These are phyloP conservation scores for Danio tinwini DNA, from an alignment of 2,797 vertebrate species.

Conservation along the genomic window DNA sequence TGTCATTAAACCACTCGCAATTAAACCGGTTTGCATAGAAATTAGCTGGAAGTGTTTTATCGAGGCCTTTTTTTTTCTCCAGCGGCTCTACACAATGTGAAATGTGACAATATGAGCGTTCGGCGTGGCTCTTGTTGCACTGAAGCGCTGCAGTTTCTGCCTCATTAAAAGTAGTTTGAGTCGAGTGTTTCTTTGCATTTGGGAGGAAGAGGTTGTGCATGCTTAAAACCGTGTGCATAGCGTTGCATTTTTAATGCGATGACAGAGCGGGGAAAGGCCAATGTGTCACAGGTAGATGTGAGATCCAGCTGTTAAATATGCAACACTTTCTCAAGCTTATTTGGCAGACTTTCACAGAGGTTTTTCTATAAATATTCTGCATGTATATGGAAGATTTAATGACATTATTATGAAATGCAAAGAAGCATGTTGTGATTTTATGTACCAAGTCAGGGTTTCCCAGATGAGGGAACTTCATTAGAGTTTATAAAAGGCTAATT, in stretches of 20 bases:
- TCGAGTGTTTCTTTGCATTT: conserved; percentile 13
- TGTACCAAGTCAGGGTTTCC: too few species aligned
- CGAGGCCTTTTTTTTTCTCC: not conserved
- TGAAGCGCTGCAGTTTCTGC: conserved; percentile 29
- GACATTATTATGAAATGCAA: not conserved
- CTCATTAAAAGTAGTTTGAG: conserved; percentile 44
- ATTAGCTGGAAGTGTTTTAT: conserved; percentile 32
- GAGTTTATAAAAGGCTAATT: too few species aligned
- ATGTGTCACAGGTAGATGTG: conserved; percentile 40
- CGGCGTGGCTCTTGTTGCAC: conserved; percentile 9
- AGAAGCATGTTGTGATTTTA: not conserved
- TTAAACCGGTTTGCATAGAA: not conserved
- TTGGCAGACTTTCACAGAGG: conserved; percentile 23
- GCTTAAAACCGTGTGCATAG: conserved; percentile 33
- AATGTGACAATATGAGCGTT: conserved; percentile 5
- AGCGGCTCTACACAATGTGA: conserved; percentile 5
- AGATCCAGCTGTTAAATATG: conserved; percentile 33
- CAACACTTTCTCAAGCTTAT: conserved; percentile 15
- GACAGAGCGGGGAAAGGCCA: conserved; percentile 38
- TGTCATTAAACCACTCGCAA: conserved; percentile 26
- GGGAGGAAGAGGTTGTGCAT: conserved; percentile 32
- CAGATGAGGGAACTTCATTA: too few species aligned
- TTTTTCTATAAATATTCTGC: not conserved
- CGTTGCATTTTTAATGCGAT: conserved; percentile 36
- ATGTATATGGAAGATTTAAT: not conserved